Evolutionary conservation across 2,113 vertebrate genomes (phyloP).

Genomic region (Pteropus alecto): DNA sequence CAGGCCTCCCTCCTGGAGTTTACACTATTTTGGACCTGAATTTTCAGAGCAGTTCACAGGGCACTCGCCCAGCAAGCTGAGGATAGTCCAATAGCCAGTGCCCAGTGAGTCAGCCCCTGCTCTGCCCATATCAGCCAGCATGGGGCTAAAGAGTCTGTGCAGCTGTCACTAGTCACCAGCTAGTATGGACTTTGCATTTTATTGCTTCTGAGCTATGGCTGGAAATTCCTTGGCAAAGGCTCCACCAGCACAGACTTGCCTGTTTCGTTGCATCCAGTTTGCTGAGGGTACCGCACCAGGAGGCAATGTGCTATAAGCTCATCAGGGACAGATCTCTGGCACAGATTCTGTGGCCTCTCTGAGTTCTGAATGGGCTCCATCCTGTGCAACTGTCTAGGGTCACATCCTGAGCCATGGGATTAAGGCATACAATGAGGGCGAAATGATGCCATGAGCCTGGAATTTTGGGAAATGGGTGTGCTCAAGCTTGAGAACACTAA

Average conservation of each 20-base stretch:
- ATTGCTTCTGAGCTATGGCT: background rate
- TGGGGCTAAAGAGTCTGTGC: background rate
- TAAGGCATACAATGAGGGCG: background rate
- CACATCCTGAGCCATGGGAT: background rate
- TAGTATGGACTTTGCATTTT: background rate
- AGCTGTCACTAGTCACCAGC: background rate
- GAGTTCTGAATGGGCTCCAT: background rate
- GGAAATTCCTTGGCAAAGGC: background rate
- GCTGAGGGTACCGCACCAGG: background rate
- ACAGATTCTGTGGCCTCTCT: background rate
- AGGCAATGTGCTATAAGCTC: background rate
- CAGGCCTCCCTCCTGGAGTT: background rate
- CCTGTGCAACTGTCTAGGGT: background rate
- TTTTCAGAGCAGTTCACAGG: background rate
- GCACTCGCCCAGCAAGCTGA: accelerated
- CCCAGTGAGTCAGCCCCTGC: background rate
- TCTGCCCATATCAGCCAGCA: background rate
- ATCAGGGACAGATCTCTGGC: background rate
- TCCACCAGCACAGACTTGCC: background rate
- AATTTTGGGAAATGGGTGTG: slow-evolving; percentile 29
- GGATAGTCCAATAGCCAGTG: background rate
- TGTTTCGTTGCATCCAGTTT: background rate
- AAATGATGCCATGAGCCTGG: background rate
- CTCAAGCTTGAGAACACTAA: background rate
- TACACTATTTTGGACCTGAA: background rate